These are phyloP conservation scores for Addax nasomaculatus DNA, from an alignment of 2,113 vertebrate species.

Conservation along the genomic window DNA sequence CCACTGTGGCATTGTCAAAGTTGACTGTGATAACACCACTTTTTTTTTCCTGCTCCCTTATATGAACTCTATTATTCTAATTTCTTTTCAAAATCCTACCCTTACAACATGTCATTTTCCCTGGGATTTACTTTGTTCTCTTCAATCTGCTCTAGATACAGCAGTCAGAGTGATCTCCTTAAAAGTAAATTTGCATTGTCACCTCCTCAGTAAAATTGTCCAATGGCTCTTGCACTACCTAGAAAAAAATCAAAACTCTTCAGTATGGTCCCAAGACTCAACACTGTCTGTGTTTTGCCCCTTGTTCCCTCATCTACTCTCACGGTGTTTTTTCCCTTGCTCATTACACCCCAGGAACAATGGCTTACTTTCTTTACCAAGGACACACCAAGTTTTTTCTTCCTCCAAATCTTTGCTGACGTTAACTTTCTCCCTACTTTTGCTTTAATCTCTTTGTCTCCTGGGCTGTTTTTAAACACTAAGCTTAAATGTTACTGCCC, in stretches of 20 bases:
- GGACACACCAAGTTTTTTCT: background rate
- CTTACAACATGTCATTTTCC: background rate
- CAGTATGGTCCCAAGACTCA: background rate
- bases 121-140: background rate
- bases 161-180: background rate
- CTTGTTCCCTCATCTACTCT: background rate
- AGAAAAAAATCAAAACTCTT: background rate
- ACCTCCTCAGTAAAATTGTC: background rate
- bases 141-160: background rate
- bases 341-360: background rate
- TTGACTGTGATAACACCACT: rapidly evolving
- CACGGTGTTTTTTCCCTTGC: rapidly evolving
- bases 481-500: background rate
- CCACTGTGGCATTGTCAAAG: rapidly evolving
- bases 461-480: background rate
- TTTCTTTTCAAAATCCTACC: background rate
- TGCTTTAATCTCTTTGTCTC: background rate
- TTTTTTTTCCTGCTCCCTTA: background rate
- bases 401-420: background rate
- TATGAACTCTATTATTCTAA: background rate
- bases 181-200: background rate
- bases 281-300: background rate
- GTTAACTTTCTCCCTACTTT: background rate
- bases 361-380: background rate
- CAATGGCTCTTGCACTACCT: background rate